phyloP scores from a whole-genome alignment of 92 coral and sea anemone species.

The Palythoa caribaeorum region DNA sequence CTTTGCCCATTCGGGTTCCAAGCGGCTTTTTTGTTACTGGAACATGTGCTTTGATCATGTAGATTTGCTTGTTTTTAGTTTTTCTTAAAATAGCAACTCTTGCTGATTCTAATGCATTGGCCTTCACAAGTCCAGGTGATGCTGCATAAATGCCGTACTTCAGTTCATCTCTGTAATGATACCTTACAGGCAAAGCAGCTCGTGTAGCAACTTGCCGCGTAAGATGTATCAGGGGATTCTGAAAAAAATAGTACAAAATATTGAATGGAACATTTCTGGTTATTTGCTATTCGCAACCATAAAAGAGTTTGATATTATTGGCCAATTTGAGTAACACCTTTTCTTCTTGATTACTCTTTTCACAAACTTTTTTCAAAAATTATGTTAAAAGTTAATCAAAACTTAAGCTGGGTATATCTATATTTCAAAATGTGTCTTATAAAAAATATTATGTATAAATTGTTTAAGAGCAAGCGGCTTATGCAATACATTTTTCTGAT shows the following conservation, averaged over 20 bases:
- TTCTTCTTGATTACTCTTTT: no score
- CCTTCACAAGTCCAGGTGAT: conserved; percentile 90
- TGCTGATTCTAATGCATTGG: conserved; percentile 92
- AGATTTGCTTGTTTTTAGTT: conserved; percentile 85
- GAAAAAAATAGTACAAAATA: background rate
- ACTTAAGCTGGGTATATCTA: no score
- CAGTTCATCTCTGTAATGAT: conserved; percentile 85
- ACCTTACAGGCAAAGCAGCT: conserved; percentile 73
- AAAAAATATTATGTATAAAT: no score
- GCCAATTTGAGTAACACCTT: no score
- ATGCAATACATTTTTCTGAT: no score
- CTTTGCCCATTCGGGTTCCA: conserved; percentile 99
- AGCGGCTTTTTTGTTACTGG: conserved; percentile 92
- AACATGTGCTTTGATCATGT: conserved; percentile 90
- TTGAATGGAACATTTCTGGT: background rate
- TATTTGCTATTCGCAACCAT: no score
- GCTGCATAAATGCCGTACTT: conserved; percentile 93
- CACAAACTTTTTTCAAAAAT: no score
- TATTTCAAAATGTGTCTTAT: no score
- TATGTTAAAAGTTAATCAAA: no score
- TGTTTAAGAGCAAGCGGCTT: no score
- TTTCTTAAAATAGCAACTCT: conserved; percentile 88
- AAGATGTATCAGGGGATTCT: conserved; percentile 18
- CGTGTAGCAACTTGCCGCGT: conserved; percentile 53
- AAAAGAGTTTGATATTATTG: no score